Base-by-base conservation (phyloP, 2,888 invertebrate genomes). In the Piscicola geometra region DNA sequence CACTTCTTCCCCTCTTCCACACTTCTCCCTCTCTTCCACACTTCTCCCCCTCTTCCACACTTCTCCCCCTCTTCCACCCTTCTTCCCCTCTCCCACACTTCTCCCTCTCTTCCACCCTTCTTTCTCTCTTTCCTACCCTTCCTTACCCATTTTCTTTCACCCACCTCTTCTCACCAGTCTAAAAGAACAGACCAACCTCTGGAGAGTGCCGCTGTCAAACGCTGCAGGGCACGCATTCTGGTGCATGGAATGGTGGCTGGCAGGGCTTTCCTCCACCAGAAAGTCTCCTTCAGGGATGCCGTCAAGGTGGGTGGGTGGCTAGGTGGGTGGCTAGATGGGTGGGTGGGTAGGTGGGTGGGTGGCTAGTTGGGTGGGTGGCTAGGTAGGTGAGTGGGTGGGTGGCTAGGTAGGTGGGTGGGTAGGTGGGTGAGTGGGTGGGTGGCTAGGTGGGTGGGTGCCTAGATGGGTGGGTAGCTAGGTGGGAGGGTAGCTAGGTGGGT, bases 221-320 rank as follows among this genome's bases (percentile, higher is more conserved):
- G 89, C 80, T 89, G 90, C 82, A 89, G 88, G 81, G 90, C 90
- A n/a, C 89, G 89, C 79, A 89, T 92, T 84, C 88, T 89, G 81
- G 88, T 92, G 78, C 88, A 89, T 79, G 92, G 92, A n/a, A 89
- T 90, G 71, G 88, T 92, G 21, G 88, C 89, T 0, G 89, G 90
- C 72, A 89, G 90, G 83, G 90, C 93, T n/a, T 93, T 91, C 86
- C 88, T 93, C 80, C 90, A 91, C 83, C 89, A 90, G 18, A 91
- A 91, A 82, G 90, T 91, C 1, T 90, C 90, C 1, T 89, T 93
- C 36, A 87, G 87, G 70, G 91, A 92, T 83, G 91, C 91, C 0
- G 89, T 90, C 33, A 79, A 84, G 81, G 86, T 85, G 80, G 76
- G 69, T 75, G 25, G n/a, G n/a, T n/a, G n/a, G n/a, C n/a, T n/a